These are phyloP conservation scores for Brachionus koreanus DNA, from an alignment of 1,140 invertebrate genomes.

Conservation along the genomic window DNA sequence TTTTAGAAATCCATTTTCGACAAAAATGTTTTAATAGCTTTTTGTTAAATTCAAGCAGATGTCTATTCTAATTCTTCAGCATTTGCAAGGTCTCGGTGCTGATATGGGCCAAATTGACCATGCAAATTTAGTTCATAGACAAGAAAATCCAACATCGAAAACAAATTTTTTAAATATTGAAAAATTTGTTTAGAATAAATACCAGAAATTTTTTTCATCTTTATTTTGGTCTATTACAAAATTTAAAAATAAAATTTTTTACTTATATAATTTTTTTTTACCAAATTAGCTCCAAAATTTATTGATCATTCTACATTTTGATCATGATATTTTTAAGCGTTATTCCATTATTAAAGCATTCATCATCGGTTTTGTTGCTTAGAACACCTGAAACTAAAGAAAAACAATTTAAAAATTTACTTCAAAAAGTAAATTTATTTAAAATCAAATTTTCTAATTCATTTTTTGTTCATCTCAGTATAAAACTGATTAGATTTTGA, in stretches of 20 bases:
- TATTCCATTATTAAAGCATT: slow-evolving; percentile 34
- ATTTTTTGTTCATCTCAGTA: slow-evolving; percentile 42
- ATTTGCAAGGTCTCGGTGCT: slow-evolving; percentile 56
- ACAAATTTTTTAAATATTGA: slow-evolving; percentile 29
- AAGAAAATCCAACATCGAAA: neutral
- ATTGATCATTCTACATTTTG: slow-evolving; percentile 66
- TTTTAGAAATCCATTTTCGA: too few species aligned
- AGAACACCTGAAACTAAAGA: slow-evolving; percentile 13
- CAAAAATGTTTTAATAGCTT: too few species aligned
- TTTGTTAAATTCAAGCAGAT: too few species aligned
- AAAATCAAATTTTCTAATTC: slow-evolving; percentile 30
- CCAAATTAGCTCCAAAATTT: slow-evolving; percentile 66
- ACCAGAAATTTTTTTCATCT: neutral
- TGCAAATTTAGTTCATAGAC: neutral
- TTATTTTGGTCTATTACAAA: too few species aligned
- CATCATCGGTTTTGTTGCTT: slow-evolving; percentile 12
- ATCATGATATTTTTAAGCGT: slow-evolving; percentile 42
- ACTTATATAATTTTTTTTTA: too few species aligned
- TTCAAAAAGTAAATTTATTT: slow-evolving; percentile 19
- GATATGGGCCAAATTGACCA: slow-evolving; percentile 47
- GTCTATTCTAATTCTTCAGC: too few species aligned
- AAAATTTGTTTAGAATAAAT: slow-evolving; percentile 36
- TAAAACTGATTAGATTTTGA: slow-evolving; percentile 51
- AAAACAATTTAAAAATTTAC: slow-evolving; percentile 1
- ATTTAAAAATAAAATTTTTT: too few species aligned